Base-by-base conservation (phyloP, 2,888 invertebrate species). In the Alcis repandata region DNA sequence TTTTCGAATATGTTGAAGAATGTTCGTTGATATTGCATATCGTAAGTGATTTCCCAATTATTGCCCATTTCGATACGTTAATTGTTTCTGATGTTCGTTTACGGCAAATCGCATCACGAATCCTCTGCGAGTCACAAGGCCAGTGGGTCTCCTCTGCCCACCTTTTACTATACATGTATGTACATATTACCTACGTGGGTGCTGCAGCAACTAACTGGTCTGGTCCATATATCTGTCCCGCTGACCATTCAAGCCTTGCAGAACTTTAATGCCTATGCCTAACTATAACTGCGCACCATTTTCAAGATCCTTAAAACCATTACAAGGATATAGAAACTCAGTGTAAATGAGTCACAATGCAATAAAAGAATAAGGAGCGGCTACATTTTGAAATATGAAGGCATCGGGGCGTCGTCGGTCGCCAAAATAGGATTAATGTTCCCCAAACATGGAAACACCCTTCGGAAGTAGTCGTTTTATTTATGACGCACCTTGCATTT, bases 341-440 rank as follows among this genome's bases (percentile, higher is more conserved):
- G 58, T 60, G 22, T 7, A 36, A 6, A 67, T 69, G 77, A 77
- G 61, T 76, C 74, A 76, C 63, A 56, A 62, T 67, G 63, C 59
- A 69, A 73, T 75, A 69, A 77, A 81, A 74, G 41, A 74, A 59
- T 53, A 48, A 79, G 82, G 80, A 78, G 81, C 78, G 81, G 75
- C 75, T 70, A 69, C 68, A 77, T 77, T 80, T 78, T 79, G 77
- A 77, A 75, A 78, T 77, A 80, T 80, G 69, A 75, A 76, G 69
- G 71, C 74, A 72, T 67, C 70, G 73, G 76, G 72, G 79, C 78
- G 77, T 77, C 78, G 77, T 77, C 75, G 71, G 71, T 78, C 75
- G 78, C 78, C 82, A 81, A 82, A 85, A 80, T 75, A 73, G 77
- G 71, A 86, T 84, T 86, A 86, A 87, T 86, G 81, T 75, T 79